phyloP scores from a whole-genome alignment of 2,797 vertebrate genomes.

The Leptodactylus fallax region DNA sequence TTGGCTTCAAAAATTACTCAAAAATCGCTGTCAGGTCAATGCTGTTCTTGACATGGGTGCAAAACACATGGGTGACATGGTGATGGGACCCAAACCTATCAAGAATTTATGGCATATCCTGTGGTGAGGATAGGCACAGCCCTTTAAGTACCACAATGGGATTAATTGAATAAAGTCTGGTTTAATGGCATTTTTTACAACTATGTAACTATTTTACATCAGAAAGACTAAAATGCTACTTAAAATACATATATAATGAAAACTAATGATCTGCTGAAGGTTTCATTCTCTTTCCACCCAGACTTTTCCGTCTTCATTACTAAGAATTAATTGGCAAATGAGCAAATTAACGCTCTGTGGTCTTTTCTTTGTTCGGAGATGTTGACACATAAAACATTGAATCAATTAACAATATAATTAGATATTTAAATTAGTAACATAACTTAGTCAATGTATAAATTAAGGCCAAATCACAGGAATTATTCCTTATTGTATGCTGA shows the following conservation, averaged over 20 bases:
- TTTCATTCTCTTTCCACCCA: background rate
- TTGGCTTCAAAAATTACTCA: no score
- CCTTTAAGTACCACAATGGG: background rate
- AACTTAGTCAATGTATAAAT: slow-evolving; percentile 1
- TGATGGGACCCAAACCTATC: no score
- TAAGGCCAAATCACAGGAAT: background rate
- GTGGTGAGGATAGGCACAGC: no score
- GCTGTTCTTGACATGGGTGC: no score
- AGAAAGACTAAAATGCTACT: background rate
- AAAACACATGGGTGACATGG: no score
- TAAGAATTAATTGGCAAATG: background rate
- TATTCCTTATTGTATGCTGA: no score
- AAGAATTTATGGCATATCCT: no score
- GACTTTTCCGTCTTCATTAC: slow-evolving; percentile 14
- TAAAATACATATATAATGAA: slow-evolving; percentile 19
- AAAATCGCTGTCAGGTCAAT: no score
- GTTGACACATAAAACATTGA: background rate
- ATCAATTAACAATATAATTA: slow-evolving; percentile 23
- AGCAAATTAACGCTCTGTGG: background rate
- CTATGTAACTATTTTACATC: slow-evolving; percentile 27
- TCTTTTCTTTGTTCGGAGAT: background rate
- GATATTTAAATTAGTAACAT: slow-evolving; percentile 18
- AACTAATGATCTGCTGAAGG: slow-evolving; percentile 15
- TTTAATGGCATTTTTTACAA: background rate
- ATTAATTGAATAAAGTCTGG: background rate